phyloP scores from a whole-genome alignment of 2,113 vertebrate species.

The Apeltes quadracus region DNA sequence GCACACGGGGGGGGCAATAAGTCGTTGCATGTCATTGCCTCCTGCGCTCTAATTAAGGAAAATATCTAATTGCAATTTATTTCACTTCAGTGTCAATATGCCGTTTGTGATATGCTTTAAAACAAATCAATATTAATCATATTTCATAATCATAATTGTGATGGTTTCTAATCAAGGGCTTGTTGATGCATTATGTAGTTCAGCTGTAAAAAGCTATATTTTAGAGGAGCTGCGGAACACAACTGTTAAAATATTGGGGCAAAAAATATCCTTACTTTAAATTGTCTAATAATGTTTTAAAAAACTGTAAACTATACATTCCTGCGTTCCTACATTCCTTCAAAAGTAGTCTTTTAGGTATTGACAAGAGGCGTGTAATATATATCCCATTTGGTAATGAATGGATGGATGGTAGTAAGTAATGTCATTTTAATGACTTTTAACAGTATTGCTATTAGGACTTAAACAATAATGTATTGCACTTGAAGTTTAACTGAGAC shows the following conservation, averaged over 20 bases:
- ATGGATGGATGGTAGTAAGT: neutral
- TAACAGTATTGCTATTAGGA: neutral
- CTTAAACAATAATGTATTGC: neutral
- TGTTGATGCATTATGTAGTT: neutral
- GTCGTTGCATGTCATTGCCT: neutral
- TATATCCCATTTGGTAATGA: neutral
- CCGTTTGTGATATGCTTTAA: neutral
- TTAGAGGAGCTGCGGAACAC: neutral
- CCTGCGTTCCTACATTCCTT: no score
- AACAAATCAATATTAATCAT: neutral
- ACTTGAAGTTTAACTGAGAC: neutral
- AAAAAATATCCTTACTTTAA: neutral
- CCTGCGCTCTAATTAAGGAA: no score
- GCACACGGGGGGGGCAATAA: neutral
- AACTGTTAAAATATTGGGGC: neutral
- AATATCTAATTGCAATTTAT: neutral
- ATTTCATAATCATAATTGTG: neutral
- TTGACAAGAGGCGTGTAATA: neutral
- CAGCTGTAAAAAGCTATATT: neutral
- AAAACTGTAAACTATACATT: no score
- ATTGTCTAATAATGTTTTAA: neutral
- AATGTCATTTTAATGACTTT: neutral
- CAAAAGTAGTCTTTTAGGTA: neutral
- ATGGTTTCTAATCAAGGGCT: neutral
- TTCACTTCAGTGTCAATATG: neutral